Evolutionary conservation across 2,797 vertebrate genomes (phyloP).

Genomic region (Pitangus sulphuratus): DNA sequence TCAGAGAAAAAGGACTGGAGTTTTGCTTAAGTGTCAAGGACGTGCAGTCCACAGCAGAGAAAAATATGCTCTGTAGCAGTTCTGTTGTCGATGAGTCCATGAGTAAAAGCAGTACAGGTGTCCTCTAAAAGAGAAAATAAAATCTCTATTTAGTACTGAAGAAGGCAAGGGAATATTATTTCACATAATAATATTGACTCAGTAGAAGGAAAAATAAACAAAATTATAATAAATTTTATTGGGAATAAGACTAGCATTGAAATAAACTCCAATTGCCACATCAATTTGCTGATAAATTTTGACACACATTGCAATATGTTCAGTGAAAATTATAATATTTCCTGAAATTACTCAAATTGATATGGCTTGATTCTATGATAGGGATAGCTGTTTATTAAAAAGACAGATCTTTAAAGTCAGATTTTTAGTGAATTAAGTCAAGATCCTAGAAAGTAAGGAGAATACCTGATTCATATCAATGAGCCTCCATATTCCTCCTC

Average conservation of each 20-base stretch:
- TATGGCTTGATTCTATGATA: neutral
- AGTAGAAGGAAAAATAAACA: neutral
- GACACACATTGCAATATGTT: neutral
- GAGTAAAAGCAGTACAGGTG: neutral
- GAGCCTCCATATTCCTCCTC: neutral
- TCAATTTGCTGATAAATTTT: conserved; percentile 6
- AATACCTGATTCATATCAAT: neutral
- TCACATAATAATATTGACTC: neutral
- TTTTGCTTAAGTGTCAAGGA: neutral
- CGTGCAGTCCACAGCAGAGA: neutral
- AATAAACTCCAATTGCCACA: neutral
- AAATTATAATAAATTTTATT: neutral
- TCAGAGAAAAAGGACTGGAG: neutral
- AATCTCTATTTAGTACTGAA: neutral
- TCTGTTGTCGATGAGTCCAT: neutral
- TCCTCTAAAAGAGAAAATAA: neutral
- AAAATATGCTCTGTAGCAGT: neutral
- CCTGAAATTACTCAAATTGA: neutral
- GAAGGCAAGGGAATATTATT: neutral
- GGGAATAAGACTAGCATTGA: neutral
- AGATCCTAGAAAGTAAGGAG: neutral
- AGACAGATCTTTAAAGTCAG: neutral
- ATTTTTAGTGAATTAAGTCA: neutral
- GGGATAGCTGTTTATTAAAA: neutral
- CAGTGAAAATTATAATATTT: neutral